Evolutionary conservation across 2,797 vertebrate genomes (phyloP).

Genomic region (Chanos chanos): DNA sequence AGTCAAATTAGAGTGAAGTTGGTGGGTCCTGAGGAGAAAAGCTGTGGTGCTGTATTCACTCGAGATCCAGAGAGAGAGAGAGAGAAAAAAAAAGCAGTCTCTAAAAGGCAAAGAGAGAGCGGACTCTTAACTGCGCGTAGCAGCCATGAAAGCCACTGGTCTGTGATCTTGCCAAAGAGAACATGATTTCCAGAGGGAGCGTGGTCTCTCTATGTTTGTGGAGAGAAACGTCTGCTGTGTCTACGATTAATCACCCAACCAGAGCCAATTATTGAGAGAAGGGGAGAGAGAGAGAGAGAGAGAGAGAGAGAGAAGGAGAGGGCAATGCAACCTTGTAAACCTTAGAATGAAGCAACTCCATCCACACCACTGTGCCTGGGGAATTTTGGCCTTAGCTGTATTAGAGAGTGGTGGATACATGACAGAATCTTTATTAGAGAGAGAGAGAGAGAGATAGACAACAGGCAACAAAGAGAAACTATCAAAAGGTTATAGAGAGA

Average conservation of each 20-base stretch:
- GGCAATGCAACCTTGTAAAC: constrained; percentile 59
- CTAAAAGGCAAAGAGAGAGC: constrained; percentile 8
- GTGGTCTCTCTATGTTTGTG: constrained; percentile 51
- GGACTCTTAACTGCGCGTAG: too few species aligned
- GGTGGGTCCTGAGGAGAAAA: constrained; percentile 29
- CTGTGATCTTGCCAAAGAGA: constrained; percentile 46
- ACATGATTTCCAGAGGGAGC: constrained; percentile 44
- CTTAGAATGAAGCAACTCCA: constrained; percentile 52
- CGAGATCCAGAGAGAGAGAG: constrained; percentile 16
- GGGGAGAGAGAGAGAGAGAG: neutral
- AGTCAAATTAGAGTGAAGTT: constrained; percentile 52
- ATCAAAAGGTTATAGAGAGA: constrained; percentile 27
- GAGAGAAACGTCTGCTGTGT: constrained; percentile 67
- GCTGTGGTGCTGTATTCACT: constrained; percentile 6
- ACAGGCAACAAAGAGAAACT: constrained; percentile 25
- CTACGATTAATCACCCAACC: constrained; percentile 70
- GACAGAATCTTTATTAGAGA: constrained; percentile 13
- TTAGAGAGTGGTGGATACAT: neutral
- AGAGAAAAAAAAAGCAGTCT: constrained; percentile 35
- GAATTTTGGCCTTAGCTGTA: constrained; percentile 38
- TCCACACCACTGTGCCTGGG: constrained; percentile 50
- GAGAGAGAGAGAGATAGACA: constrained; percentile 12
- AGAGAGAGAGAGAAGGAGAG: constrained; percentile 4
- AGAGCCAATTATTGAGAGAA: constrained; percentile 66
- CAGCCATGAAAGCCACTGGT: constrained; percentile 23